These are phyloP conservation scores for Crematogaster levior DNA, from an alignment of 2,888 invertebrate species.

Conservation along the genomic window DNA sequence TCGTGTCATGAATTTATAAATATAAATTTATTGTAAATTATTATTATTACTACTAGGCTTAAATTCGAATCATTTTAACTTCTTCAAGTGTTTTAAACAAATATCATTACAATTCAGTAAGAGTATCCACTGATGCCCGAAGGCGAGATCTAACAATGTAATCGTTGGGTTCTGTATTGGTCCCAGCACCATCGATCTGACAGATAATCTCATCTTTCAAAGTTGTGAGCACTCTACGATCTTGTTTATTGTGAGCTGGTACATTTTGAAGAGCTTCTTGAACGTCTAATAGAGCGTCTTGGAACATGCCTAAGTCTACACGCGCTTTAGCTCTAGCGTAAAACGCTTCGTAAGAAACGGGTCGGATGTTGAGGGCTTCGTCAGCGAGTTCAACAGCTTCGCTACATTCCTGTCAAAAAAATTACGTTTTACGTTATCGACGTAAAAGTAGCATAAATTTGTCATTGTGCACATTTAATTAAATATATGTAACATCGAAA, in stretches of 20 bases:
- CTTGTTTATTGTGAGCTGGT: conserved; percentile 91
- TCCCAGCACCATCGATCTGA: conserved; percentile 80
- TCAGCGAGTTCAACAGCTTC: conserved; percentile 96
- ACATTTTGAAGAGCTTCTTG: conserved; percentile 91
- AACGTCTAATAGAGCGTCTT: conserved; percentile 93
- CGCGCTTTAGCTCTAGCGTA: conserved; percentile 96
- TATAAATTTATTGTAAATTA: not conserved
- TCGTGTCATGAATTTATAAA: not conserved
- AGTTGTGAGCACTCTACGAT: conserved; percentile 90
- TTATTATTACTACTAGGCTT: not conserved
- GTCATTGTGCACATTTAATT: not conserved
- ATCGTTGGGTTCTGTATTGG: conserved; percentile 72
- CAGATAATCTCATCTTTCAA: conserved; percentile 91
- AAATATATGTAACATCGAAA: not conserved
- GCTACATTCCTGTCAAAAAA: conserved; percentile 89
- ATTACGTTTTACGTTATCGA: conserved; percentile 15
- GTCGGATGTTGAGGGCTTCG: conserved; percentile 93
- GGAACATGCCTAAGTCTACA: conserved; percentile 91
- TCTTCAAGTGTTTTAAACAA: conserved; percentile 4
- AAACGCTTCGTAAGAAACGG: conserved; percentile 96
- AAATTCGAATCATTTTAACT: conserved; percentile 1
- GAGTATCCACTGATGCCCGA: conserved; percentile 83
- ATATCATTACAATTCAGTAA: conserved; percentile 80
- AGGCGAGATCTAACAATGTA: conserved; percentile 75
- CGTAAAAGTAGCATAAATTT: not conserved